phyloP scores from a whole-genome alignment of 2,888 invertebrate genomes.

The Lasiommata megera region DNA sequence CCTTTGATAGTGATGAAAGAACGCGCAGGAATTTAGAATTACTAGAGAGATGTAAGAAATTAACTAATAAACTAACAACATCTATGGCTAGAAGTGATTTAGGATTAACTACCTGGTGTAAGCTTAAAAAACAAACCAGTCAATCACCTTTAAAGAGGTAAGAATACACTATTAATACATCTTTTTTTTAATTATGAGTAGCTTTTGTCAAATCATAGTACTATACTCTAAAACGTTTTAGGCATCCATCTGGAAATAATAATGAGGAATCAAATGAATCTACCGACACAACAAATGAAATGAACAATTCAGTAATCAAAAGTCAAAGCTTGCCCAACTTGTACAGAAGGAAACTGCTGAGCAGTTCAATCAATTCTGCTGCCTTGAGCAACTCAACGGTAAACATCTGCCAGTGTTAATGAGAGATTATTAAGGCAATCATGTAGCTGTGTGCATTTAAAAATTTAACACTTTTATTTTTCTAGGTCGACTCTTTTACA shows the following conservation, averaged over 20 bases:
- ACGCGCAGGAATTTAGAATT: slow-evolving; percentile 81
- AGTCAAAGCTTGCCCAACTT: slow-evolving; percentile 92
- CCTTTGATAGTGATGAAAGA: slow-evolving; percentile 76
- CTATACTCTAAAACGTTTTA: slow-evolving; percentile 40
- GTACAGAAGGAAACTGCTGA: slow-evolving; percentile 78
- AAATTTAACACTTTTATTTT: slow-evolving; percentile 43
- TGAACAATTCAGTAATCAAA: slow-evolving; percentile 83
- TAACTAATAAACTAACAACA: slow-evolving; percentile 82
- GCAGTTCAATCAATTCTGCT: slow-evolving; percentile 75
- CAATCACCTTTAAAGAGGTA: slow-evolving; percentile 84
- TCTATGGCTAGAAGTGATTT: slow-evolving; percentile 95
- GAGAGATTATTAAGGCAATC: slow-evolving; percentile 25
- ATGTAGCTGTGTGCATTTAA: slow-evolving; percentile 23
- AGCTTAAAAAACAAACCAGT: slow-evolving; percentile 87
- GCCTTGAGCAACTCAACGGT: slow-evolving; percentile 87
- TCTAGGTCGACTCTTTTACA: slow-evolving; percentile 76
- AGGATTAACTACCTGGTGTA: slow-evolving; percentile 94
- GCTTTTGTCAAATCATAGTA: slow-evolving; percentile 9
- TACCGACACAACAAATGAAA: slow-evolving; percentile 79
- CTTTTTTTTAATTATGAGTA: neutral
- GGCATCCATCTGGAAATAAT: slow-evolving; percentile 90
- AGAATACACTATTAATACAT: slow-evolving; percentile 29
- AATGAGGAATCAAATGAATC: slow-evolving; percentile 82
- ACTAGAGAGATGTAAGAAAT: slow-evolving; percentile 77
- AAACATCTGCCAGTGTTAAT: slow-evolving; percentile 49